Evolutionary conservation across 2,113 vertebrate species (phyloP), one percentile per base, ranked within the genome.

Genomic region (Willisornis vidua): DNA sequence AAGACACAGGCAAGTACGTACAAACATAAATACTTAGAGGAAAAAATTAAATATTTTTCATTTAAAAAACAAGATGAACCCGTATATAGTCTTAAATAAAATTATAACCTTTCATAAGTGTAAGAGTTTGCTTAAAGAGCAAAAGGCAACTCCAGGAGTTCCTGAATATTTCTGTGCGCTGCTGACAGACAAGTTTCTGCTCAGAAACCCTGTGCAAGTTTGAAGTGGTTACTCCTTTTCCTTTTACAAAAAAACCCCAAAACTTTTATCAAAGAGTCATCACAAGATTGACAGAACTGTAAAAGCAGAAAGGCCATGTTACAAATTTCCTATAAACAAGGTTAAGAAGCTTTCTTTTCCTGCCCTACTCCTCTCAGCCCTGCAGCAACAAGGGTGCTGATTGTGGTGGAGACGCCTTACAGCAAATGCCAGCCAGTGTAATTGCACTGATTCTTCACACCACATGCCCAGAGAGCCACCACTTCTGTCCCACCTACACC

Each of bases 61-160:
- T 82, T 96, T 85, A 57, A 95, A 95, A 90, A 91, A 8, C 46
- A 92, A 94, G 89, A 90, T 84, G 68, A 96, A 97, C 95, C 94
- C 78, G 72, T 93, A 96, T 93, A 92, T 52, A 91, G 75, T 70
- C 73, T 87, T 70, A 96, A 96, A 96, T 96, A 93, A 96, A 91
- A 89, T 94, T 94, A 80, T 94, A 80, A 92, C 91, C 75, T 96
- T 96, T 94, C 57, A 4, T 48, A 92, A 79, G 66, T 46, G 43
- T 61, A 91, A 90, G 70, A 54, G 78, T 93, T 96, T 88, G 81
- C 90, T 96, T 92, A 52, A 49, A 93, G 46, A 93, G 78, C 77
- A 87, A 96, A 95, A 96, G 90, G 90, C 95, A 95, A 45, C 67
- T 87, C 86, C 83, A 86, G 89, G 76, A 89, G 73, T 81, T 95